Conservation (phyloP, 1,140 invertebrate species). For the Platorchestia sp. region DNA sequence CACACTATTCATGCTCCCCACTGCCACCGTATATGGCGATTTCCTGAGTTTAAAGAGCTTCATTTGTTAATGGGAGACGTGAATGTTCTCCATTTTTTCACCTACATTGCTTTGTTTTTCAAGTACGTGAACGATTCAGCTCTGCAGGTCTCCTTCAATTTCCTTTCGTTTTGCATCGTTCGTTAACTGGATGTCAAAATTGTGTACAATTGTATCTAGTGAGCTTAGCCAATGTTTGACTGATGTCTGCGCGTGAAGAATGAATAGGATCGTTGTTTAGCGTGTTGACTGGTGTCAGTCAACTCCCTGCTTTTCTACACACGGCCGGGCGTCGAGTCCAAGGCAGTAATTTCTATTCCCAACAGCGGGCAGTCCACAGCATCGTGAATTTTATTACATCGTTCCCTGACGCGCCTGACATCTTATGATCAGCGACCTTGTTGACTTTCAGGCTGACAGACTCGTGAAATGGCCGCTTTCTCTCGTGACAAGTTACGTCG, state of each 20-base stretch:
- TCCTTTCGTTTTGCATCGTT: background rate
- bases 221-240: background rate
- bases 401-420: constrained; percentile 19
- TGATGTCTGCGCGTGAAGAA: background rate
- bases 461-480: constrained; percentile 1
- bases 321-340: background rate
- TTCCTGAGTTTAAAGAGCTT: background rate
- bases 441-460: background rate
- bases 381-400: background rate
- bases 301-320: background rate
- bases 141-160: background rate
- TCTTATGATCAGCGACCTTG: constrained; percentile 40
- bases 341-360: constrained; percentile 32
- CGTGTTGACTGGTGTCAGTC: background rate
- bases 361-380: background rate
- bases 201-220: background rate
- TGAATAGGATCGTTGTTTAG: background rate
- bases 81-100: background rate
- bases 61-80: background rate
- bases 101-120: background rate
- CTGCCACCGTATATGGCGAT: background rate
- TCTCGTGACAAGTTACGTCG: constrained; percentile 19
- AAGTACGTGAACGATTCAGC: background rate
- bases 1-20: background rate
- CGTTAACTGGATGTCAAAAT: background rate